Evolutionary conservation across 1,140 invertebrate species (phyloP).

Genomic region (Musca vetustissima): DNA sequence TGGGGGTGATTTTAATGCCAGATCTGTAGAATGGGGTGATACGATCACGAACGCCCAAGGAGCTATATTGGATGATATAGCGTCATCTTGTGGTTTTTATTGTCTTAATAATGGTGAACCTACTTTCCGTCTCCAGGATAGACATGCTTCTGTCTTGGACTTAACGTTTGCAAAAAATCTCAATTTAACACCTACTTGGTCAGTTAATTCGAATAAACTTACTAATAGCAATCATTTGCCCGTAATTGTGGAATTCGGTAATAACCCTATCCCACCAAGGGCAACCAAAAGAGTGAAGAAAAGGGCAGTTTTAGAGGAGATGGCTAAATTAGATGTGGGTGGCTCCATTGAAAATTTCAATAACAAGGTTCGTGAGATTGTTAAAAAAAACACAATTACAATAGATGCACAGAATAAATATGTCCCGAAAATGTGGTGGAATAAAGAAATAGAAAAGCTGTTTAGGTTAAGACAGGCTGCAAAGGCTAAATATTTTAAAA

Average conservation of each 20-base stretch:
- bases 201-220: not conserved
- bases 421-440: not conserved
- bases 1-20: not conserved
- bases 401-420: not conserved
- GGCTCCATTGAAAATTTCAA: not conserved
- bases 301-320: not conserved
- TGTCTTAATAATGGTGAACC: slow-evolving; percentile 4
- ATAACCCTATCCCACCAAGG: not conserved
- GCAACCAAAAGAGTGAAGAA: not conserved
- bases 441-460: not conserved
- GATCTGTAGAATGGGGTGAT: not conserved
- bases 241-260: not conserved
- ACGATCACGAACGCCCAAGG: not conserved
- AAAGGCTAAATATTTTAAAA: not conserved
- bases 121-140: not conserved
- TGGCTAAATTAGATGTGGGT: not conserved
- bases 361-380: not conserved
- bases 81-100: not conserved
- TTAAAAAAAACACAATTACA: not conserved
- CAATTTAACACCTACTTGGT: not conserved
- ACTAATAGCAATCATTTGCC: not conserved
- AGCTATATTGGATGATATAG: not conserved
- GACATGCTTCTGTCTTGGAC: not conserved
- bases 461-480: not conserved
- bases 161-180: not conserved